Percentiles rank a stretch among this genome's conserved stretches.
Evolutionary conservation across 2,113 vertebrate species (phyloP).

Genomic region (Corvus moneduloides): DNA sequence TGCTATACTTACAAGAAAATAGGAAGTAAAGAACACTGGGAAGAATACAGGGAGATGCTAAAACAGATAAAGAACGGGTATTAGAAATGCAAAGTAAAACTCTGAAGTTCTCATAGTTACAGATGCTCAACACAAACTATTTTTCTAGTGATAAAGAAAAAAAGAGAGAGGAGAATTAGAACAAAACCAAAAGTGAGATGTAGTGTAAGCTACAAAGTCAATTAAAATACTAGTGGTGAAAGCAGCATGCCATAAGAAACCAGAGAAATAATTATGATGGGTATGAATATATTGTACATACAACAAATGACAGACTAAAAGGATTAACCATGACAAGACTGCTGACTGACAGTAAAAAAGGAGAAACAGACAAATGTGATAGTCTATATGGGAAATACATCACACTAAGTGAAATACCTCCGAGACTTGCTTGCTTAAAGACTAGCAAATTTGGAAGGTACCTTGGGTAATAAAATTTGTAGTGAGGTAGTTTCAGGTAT

Average conservation of each 20-base stretch:
- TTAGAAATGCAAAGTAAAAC: constrained; percentile 52
- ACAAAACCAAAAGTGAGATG: background rate
- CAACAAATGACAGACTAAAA: background rate
- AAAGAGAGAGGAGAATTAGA: background rate
- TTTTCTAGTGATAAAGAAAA: background rate
- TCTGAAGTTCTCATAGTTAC: constrained; percentile 31
- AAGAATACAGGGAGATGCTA: constrained; percentile 63
- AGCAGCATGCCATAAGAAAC: background rate
- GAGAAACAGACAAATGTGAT: background rate
- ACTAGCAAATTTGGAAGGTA: background rate
- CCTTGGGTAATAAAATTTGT: background rate
- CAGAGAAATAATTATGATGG: background rate
- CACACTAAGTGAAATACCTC: background rate
- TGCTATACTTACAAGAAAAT: constrained; percentile 64
- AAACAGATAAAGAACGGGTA: constrained; percentile 50
- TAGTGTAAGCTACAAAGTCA: background rate
- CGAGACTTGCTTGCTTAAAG: background rate
- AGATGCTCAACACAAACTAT: constrained; percentile 40
- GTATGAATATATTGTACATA: background rate
- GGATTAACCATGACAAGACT: background rate
- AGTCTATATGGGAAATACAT: background rate
- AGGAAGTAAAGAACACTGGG: constrained; percentile 61
- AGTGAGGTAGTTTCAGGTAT: background rate
- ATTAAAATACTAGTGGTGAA: background rate
- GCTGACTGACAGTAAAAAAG: background rate